phyloP scores from a whole-genome alignment of 2,797 vertebrate species.

The Stomatorhinus walkeri region DNA sequence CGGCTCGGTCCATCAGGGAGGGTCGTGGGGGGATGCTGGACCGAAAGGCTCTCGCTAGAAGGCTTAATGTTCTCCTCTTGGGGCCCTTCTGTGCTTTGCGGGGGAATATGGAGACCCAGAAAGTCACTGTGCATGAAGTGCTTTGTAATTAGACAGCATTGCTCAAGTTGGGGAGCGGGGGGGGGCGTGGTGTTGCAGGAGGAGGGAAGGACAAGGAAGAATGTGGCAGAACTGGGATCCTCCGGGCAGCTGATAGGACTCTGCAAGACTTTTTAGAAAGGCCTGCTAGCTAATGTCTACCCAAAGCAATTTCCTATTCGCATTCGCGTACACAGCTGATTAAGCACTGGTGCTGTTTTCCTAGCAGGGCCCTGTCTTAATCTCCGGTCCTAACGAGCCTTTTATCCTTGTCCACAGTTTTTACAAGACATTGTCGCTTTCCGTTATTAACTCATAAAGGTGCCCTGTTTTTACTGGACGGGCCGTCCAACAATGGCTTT shows the following conservation, averaged over 20 bases:
- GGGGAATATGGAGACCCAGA: background rate
- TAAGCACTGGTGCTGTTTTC: background rate
- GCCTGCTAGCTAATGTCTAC: background rate
- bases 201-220: background rate
- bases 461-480: background rate
- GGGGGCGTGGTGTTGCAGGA: background rate
- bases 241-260: background rate
- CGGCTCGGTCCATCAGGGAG: background rate
- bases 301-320: background rate
- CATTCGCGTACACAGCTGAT: background rate
- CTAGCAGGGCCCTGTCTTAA: background rate
- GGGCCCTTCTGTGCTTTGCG: background rate
- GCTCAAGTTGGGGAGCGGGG: background rate
- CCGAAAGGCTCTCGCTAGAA: background rate
- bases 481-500: background rate
- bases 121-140: background rate
- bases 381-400: background rate
- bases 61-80: background rate
- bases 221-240: background rate
- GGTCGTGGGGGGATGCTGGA: background rate
- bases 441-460: background rate
- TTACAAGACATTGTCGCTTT: background rate
- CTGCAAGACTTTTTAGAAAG: background rate
- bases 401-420: background rate
- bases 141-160: background rate